Evolutionary conservation across 1,140 invertebrate species (phyloP).

Genomic region (Drosophila rhopaloa): DNA sequence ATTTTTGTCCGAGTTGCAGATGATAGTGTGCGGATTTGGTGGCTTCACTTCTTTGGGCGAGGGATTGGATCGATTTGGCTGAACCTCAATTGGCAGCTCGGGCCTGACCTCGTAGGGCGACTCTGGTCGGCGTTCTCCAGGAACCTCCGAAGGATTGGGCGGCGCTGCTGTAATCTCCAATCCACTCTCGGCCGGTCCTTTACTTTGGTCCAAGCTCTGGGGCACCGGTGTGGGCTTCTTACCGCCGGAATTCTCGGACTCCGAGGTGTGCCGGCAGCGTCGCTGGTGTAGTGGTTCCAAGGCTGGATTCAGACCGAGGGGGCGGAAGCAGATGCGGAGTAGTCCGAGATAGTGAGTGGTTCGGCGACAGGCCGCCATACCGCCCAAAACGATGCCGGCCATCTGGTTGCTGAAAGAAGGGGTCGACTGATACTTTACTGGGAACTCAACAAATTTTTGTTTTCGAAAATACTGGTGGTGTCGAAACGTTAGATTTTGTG

Average conservation of each 20-base stretch:
- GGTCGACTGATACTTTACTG: conserved; percentile 5
- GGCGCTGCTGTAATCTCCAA: conserved; percentile 6
- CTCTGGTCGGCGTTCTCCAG: conserved; percentile 21
- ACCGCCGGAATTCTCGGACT: background rate
- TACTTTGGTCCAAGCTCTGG: background rate
- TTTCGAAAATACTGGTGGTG: background rate
- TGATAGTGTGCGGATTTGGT: conserved; percentile 9
- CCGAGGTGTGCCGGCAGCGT: background rate
- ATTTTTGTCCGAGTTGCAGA: conserved; percentile 2
- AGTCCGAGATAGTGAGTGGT: conserved; percentile 2
- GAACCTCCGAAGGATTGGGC: conserved; percentile 8
- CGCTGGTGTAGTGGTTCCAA: background rate
- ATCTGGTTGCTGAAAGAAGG: conserved; percentile 6
- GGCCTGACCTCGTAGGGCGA: conserved; percentile 27
- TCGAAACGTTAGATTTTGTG: conserved; percentile 21
- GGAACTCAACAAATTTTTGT: conserved; percentile 24
- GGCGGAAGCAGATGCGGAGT: background rate
- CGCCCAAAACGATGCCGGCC: conserved; percentile 18
- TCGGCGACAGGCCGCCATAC: conserved; percentile 23
- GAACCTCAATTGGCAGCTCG: conserved; percentile 21
- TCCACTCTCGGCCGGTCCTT: background rate
- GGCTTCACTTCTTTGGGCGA: conserved; percentile 21
- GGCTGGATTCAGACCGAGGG: background rate
- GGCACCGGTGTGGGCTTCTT: background rate
- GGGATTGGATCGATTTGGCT: conserved; percentile 1